Evolutionary conservation across 1,140 invertebrate genomes (phyloP).

Genomic region (Drosophila jambulina): DNA sequence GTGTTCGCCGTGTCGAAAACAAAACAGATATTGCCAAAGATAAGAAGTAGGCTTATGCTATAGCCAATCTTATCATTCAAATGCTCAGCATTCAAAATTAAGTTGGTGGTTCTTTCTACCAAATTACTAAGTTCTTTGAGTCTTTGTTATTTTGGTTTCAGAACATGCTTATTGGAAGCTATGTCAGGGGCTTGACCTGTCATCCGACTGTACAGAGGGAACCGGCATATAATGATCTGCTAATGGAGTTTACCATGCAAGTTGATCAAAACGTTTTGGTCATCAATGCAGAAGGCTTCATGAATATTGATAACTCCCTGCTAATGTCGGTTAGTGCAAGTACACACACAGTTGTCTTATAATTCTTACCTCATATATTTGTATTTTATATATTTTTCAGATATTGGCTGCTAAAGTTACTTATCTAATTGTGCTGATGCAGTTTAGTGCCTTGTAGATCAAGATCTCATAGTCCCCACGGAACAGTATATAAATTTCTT

Average conservation of each 20-base stretch:
- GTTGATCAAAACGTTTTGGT: constrained; percentile 64
- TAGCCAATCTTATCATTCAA: too few species aligned
- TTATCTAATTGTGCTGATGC: constrained; percentile 67
- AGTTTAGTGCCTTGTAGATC: constrained; percentile 59
- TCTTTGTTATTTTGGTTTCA: constrained; percentile 1
- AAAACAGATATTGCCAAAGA: not conserved
- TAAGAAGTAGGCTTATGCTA: not conserved
- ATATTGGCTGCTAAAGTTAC: constrained; percentile 70
- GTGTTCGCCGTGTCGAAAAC: too few species aligned
- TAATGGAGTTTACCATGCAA: constrained; percentile 64
- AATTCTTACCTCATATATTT: not conserved
- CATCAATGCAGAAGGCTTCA: constrained; percentile 68
- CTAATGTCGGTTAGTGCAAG: constrained; percentile 63
- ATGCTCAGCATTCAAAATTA: not conserved
- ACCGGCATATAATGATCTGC: constrained; percentile 47
- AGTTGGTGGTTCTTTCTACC: too few species aligned
- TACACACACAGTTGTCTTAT: too few species aligned
- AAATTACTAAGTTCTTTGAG: not conserved
- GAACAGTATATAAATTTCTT: not conserved
- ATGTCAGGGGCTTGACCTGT: constrained; percentile 50
- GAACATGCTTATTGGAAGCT: constrained; percentile 57
- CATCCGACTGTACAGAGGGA: constrained; percentile 14
- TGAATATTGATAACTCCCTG: constrained; percentile 61
- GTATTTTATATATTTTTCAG: constrained; percentile 31
- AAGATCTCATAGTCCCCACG: not conserved